phyloP scores from a whole-genome alignment of 2,888 invertebrate species.

The Drosophila maculinotata region DNA sequence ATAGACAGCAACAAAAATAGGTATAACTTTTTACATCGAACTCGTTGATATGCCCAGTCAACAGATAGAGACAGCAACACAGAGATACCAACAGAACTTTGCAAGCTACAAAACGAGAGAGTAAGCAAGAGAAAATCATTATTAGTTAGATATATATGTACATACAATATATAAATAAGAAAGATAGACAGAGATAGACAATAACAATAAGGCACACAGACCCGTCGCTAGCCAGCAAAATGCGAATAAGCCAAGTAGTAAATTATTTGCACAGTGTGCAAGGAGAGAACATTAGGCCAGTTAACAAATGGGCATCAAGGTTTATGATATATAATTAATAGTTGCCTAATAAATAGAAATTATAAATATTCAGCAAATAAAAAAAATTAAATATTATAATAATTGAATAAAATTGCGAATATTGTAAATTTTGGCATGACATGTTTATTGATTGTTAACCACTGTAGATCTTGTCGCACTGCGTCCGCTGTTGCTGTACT shows the following conservation, averaged over 20 bases:
- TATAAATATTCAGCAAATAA: too few species aligned
- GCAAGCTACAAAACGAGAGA: neutral
- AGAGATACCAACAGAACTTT: neutral
- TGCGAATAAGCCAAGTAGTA: slow-evolving; percentile 64
- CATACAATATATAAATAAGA: too few species aligned
- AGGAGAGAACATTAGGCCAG: neutral
- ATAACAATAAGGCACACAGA: slow-evolving; percentile 41
- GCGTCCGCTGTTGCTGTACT: slow-evolving; percentile 58
- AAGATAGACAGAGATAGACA: slow-evolving; percentile 31
- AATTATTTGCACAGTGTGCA: slow-evolving; percentile 74
- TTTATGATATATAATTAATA: too few species aligned
- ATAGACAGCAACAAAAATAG: slow-evolving; percentile 64
- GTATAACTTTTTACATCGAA: slow-evolving; percentile 74
- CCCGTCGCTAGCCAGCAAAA: slow-evolving; percentile 37
- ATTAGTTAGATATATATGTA: slow-evolving; percentile 24
- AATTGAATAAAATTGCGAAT: too few species aligned
- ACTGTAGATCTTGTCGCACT: slow-evolving; percentile 33
- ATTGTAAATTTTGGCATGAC: too few species aligned
- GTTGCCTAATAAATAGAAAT: too few species aligned
- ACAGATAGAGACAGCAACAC: slow-evolving; percentile 29
- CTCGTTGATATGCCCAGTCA: slow-evolving; percentile 62
- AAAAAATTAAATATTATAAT: too few species aligned
- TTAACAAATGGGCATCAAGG: too few species aligned
- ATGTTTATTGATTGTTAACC: slow-evolving; percentile 2
- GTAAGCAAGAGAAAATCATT: slow-evolving; percentile 7